A percentile compares a stretch with the other conserved stretches of the same genome.
phyloP scores from a whole-genome alignment of 1,140 invertebrate species.

The Schmidtea mediterranea region DNA sequence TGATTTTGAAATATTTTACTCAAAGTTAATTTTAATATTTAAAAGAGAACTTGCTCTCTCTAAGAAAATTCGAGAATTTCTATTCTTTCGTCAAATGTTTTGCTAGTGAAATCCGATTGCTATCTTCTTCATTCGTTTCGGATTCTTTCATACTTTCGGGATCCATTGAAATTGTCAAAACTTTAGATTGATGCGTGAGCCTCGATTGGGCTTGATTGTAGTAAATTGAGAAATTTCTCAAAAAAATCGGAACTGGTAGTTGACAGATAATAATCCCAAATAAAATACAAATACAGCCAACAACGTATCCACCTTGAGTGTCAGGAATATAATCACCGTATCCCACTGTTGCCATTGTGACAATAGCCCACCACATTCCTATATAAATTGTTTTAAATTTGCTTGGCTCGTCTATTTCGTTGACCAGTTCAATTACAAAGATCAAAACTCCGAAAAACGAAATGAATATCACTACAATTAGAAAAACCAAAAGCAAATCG shows the following conservation, averaged over 20 bases:
- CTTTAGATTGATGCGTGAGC: too few species aligned
- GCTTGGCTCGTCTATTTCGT: conserved; percentile 18
- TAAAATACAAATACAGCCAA: conserved; percentile 61
- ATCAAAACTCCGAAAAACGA: conserved; percentile 84
- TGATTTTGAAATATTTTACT: too few species aligned
- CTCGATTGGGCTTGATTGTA: conserved; percentile 32
- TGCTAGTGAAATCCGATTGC: too few species aligned
- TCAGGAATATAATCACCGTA: neutral
- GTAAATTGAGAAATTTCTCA: conserved; percentile 99
- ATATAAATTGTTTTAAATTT: conserved; percentile 15
- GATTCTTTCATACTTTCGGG: too few species aligned
- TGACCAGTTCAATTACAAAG: conserved; percentile 58
- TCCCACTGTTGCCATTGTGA: neutral
- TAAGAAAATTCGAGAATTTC: too few species aligned
- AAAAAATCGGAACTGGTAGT: conserved; percentile 83
- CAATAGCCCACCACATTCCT: conserved; percentile 1
- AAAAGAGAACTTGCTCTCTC: too few species aligned
- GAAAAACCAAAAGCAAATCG: conserved; percentile 42
- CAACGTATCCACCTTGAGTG: conserved; percentile 16
- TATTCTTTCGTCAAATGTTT: too few species aligned
- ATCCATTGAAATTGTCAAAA: too few species aligned
- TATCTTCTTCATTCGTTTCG: too few species aligned
- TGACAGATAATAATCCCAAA: conserved; percentile 89
- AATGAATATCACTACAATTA: conserved; percentile 79
- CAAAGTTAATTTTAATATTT: too few species aligned